These are phyloP conservation scores for Xiphophorus couchianus DNA, from an alignment of 2,113 vertebrate species.

Conservation along the genomic window DNA sequence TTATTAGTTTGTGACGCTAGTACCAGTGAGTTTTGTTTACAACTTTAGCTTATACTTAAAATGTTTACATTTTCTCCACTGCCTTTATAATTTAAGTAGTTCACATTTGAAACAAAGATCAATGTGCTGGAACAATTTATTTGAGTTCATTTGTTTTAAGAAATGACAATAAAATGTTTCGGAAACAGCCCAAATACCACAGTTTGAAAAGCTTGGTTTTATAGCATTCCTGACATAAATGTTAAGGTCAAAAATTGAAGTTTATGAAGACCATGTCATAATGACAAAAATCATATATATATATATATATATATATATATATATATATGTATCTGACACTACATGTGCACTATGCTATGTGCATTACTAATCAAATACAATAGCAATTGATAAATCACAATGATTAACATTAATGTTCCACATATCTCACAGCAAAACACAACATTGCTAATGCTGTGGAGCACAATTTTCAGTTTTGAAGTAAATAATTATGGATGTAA, in stretches of 20 bases:
- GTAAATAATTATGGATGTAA: constrained; percentile 67
- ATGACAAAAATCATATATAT: not conserved
- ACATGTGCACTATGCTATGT: too few species aligned
- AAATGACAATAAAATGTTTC: not conserved
- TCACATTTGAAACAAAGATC: too few species aligned
- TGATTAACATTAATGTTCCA: not conserved
- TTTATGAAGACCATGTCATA: not conserved
- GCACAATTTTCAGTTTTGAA: constrained; percentile 27
- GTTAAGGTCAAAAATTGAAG: too few species aligned
- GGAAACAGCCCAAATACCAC: not conserved
- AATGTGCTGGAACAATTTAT: not conserved
- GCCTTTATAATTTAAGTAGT: not conserved
- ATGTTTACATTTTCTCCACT: not conserved
- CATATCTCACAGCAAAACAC: not conserved
- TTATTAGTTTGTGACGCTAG: not conserved
- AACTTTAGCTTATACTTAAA: not conserved
- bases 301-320: too few species aligned
- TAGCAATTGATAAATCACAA: not conserved
- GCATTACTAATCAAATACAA: not conserved
- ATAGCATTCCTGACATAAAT: not conserved
- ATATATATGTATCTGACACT: not conserved
- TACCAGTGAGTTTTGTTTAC: not conserved
- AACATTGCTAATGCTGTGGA: not conserved
- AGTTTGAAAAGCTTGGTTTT: not conserved
- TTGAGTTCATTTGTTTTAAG: not conserved